Base-by-base conservation (phyloP, 2,888 invertebrate genomes). In the Pomacea canaliculata region DNA sequence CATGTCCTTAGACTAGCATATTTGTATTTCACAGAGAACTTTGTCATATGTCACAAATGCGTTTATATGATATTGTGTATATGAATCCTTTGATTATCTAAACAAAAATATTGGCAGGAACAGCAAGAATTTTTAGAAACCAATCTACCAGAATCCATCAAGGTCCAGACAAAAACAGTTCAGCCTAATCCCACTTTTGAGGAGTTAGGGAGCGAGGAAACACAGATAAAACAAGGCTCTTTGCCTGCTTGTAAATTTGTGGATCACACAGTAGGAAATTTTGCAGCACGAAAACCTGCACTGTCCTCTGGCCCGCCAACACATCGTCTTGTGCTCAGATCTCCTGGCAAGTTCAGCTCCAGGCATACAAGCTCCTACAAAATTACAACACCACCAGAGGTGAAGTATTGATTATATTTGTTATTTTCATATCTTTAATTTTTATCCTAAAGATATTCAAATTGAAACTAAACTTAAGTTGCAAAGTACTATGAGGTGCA, bases 271-370 rank as follows among this genome's bases (percentile, higher is more conserved):
- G 63, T 19, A 63, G 27, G 16, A n/a, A 63, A 27, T 12, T 63
- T 23, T 51, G 16, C 19, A 13, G 19, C 84, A 78, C 60, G 59
- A 13, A 69, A 74, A 8, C 68, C 74, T 7, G 81, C 83, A 65
- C 83, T 85, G 5, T 81, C 85, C 46, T 82, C 85, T 2, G 81
- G 79, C 63, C 79, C 81, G 0, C 83, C 83, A 70, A 71, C 75
- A 13, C 82, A 81, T 73, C 83, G 83, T 77, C 85, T 85, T 48
- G 82, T 86, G 7, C 51, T 83, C 46, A 77, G 84, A 65, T 85
- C 85, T 51, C 86, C 85, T 1, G 76, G 81, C 49, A 86, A 85
- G 71, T 80, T 80, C 19, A 46, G 60, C 16, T 19, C 68, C 1
- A n/a, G 63, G 7, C 71, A 48, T 13, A 70, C 59, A 63, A 48